Conservation (phyloP, 1,140 invertebrate species). For the Drosophila punjabiensis region DNA sequence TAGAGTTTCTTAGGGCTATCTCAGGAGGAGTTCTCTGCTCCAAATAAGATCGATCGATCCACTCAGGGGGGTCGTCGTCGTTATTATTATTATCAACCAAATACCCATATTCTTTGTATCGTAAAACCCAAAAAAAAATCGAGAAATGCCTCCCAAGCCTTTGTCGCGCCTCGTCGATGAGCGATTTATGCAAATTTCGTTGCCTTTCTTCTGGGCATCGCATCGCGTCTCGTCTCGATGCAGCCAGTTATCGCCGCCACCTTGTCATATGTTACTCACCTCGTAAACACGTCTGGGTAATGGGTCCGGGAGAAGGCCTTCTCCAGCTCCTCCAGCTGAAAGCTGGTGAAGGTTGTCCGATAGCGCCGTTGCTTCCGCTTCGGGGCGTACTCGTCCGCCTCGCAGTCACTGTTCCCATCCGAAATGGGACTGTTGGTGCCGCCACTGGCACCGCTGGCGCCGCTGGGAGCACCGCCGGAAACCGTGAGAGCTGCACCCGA, state of each 20-base stretch:
- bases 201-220: constrained; percentile 32
- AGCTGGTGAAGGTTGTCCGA: constrained; percentile 97
- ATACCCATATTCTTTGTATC: constrained; percentile 36
- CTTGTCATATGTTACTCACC: constrained; percentile 87
- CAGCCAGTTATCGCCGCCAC: constrained; percentile 40
- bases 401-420: constrained; percentile 91
- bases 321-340: constrained; percentile 98
- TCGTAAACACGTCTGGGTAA: constrained; percentile 99
- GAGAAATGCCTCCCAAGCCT: constrained; percentile 25
- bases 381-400: constrained; percentile 92
- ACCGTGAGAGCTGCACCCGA: constrained; percentile 62
- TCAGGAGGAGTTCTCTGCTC: constrained; percentile 39
- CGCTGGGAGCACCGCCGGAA: constrained; percentile 81
- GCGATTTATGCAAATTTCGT: constrained; percentile 69
- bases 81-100: constrained; percentile 30
- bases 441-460: constrained; percentile 81
- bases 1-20: constrained; percentile 34
- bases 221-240: background rate
- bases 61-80: constrained; percentile 48
- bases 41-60: constrained; percentile 48
- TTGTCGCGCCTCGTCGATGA: constrained; percentile 40
- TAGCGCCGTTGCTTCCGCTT: constrained; percentile 97
- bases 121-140: constrained; percentile 36
- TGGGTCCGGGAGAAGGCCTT: constrained; percentile 98
- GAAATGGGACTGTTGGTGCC: constrained; percentile 87